Evolutionary conservation across 1,140 invertebrate genomes (phyloP), one percentile per base, ranked within the genome.

Genomic region (Philaenus spumarius): DNA sequence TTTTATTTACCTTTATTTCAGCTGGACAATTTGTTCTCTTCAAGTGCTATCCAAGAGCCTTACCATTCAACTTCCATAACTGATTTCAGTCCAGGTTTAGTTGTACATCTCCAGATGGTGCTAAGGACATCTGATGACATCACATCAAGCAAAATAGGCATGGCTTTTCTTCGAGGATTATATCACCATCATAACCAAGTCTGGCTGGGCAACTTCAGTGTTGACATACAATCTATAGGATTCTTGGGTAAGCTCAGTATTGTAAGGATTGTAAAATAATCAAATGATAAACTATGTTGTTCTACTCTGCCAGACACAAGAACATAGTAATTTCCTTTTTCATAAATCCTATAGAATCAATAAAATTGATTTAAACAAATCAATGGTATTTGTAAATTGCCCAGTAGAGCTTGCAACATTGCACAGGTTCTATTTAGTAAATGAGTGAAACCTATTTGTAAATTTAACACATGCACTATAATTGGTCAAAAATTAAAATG

Each of bases 141-240:
- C 35, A 65, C 60, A 7, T 53, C 65, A 19, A 61, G 71, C 40
- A 67, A 68, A 45, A 62, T 72, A 6, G 73, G 72, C 2, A 58
- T 72, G n/a, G 69, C 67, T 9, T 74, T 75, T 54, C 59, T 73
- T 2, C 62, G 65, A 40, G 71, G 71, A 5, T 65, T 75, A 11
- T 59, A 64, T 24, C 68, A 69, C 30, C 64, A 64, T 9, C 70
- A 72, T 39, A 67, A 67, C 1, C 67, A 72, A 19, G 66, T 67
- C 12, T 71, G 68, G 67, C 62, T 73, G 4, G 73, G 71, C 17
- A 60, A 67, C 24, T 71, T 65, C 58, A 62, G 63, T 20, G 62
- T 74, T 22, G 70, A 74, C 64, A 67, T 74, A 15, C 70, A 71
- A 43, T 72, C 73, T 7, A 73, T 74, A 46, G 66, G 67, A 30